phyloP scores from a whole-genome alignment of 2,888 invertebrate species.

The Rotaria magnacalcarata region DNA sequence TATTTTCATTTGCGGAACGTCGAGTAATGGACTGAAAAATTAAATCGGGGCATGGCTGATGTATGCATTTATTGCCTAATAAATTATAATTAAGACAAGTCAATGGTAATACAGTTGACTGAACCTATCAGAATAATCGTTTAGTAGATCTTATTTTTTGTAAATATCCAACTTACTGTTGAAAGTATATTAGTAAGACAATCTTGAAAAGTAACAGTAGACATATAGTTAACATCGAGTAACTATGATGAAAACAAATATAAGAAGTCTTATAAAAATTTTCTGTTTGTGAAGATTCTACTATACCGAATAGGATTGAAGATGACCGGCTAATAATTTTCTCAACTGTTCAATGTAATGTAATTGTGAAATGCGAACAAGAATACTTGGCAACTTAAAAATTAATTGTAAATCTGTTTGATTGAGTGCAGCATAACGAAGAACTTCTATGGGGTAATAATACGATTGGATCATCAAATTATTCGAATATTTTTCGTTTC shows the following conservation, averaged over 20 bases:
- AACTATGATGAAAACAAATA: background rate
- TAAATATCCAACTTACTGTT: too few species aligned
- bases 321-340: background rate
- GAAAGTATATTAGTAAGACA: too few species aligned
- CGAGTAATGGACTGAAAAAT: conserved; percentile 38
- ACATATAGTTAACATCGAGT: background rate
- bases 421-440: background rate
- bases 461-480: background rate
- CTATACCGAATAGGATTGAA: background rate
- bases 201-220: background rate
- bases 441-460: background rate
- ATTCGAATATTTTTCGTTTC: too few species aligned
- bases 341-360: background rate
- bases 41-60: background rate
- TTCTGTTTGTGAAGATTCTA: background rate
- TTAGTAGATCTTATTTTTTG: too few species aligned
- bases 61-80: too few species aligned
- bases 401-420: background rate
- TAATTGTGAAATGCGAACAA: background rate
- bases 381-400: background rate
- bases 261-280: too few species aligned
- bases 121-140: too few species aligned
- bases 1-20: conserved; percentile 39
- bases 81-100: too few species aligned
- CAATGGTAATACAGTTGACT: too few species aligned